Evolutionary conservation across 2,113 vertebrate genomes (phyloP).

Genomic region (Micronisus gabar): DNA sequence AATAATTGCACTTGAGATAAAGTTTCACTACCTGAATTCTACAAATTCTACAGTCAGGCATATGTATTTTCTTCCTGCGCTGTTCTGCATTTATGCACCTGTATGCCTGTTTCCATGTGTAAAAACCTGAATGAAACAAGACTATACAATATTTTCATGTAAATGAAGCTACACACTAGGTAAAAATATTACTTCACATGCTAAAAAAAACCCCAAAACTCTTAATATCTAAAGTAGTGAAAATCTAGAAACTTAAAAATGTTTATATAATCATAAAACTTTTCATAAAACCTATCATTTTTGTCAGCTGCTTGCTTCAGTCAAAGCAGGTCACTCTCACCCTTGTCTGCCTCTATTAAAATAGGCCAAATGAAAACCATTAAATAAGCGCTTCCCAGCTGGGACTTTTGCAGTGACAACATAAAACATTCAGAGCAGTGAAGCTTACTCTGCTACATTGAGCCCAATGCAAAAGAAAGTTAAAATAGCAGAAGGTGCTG

Average conservation of each 20-base stretch:
- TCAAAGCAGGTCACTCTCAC: background rate
- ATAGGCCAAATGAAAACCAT: background rate
- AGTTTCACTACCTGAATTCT: background rate
- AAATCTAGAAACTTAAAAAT: background rate
- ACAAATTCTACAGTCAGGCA: background rate
- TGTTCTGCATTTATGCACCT: background rate
- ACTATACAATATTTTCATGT: background rate
- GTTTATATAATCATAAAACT: background rate
- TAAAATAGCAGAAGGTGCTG: background rate
- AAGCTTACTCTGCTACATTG: background rate
- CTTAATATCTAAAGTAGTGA: background rate
- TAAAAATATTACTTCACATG: background rate
- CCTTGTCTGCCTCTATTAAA: background rate
- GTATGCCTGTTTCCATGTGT: background rate
- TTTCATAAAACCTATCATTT: background rate
- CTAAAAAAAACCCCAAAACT: background rate
- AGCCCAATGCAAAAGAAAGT: background rate
- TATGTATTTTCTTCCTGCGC: accelerated
- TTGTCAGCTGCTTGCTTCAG: background rate
- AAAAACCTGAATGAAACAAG: background rate
- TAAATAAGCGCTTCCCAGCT: background rate
- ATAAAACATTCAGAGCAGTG: background rate
- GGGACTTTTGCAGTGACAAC: background rate
- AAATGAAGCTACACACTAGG: background rate
- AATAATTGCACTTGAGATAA: background rate